Percentiles rank a stretch among this genome's conserved stretches.
Evolutionary conservation across 2,888 invertebrate species (phyloP).

Genomic region (Hydropsyche betteni): DNA sequence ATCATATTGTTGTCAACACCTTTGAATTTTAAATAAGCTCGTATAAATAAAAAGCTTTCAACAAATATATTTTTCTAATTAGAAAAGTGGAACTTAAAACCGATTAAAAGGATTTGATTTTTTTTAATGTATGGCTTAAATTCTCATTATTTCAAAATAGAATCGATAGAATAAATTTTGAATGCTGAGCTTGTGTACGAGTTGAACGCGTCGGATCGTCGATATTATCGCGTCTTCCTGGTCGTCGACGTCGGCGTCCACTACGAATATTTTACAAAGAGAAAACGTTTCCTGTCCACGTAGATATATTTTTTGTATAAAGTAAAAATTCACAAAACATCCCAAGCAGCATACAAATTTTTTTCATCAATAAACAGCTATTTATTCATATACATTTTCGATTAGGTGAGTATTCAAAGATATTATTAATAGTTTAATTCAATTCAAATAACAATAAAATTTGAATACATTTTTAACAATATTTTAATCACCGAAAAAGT

Average conservation of each 20-base stretch:
- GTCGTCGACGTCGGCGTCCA: constrained; percentile 42
- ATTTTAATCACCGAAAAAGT: constrained; percentile 29
- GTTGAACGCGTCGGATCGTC: no score
- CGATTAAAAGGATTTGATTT: no score
- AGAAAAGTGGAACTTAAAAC: no score
- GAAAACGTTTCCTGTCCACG: constrained; percentile 42
- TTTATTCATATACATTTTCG: no score
- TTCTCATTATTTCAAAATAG: no score
- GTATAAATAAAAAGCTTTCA: background rate
- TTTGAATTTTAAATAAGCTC: background rate
- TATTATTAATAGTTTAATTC: no score
- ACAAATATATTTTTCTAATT: background rate
- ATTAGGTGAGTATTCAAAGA: no score
- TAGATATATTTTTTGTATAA: background rate
- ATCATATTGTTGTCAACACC: background rate
- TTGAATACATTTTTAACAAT: constrained; percentile 15
- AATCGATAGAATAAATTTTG: no score
- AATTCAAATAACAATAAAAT: background rate
- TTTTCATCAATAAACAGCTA: background rate
- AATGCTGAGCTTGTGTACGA: no score
- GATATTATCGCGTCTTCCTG: constrained; percentile 45
- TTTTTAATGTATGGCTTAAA: no score
- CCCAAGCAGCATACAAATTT: background rate
- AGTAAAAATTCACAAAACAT: background rate
- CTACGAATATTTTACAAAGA: constrained; percentile 46